Base-by-base conservation (phyloP, 2,797 vertebrate species). In the Chiloscyllium punctatum region DNA sequence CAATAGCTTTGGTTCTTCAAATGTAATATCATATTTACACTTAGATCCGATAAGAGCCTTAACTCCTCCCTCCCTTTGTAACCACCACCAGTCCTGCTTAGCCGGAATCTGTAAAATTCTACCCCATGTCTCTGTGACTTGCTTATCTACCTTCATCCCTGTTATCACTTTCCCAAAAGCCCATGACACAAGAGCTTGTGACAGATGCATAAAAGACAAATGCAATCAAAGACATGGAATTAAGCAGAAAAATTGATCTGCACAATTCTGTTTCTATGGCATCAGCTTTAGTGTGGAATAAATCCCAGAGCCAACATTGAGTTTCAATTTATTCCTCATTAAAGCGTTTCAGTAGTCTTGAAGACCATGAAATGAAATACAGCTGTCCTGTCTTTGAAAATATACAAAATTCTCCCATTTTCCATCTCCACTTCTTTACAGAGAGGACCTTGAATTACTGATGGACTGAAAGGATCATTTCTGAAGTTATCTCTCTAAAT, bases 311-410 rank as follows among this genome's bases (percentile, higher is more conserved):
- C 71, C 71, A 53, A 53, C 30, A 69, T 2, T 23, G n/a, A 92
- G 66, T 92, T 92, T 69, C 90, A 92, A 69, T 92, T 27, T 51
- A 95, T 74, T 53, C 51, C 51, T 77, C 94, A 95, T 74, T 74
- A 95, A 48, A 95, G 48, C 69, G 30, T 16, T 37, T 68, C 69
- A 51, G 94, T 71, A 51, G 13, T 53, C 48, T 77, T 53, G 71
- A 72, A 51, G 69, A 95, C 42, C 94, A 51, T 74, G 48, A 53
- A 74, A 77, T 95, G 42, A 95, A 95, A 74, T 57, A 62, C 72
- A 21, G 4, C 42, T 74, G 37, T 53, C 71, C 94, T 95, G 16
- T 77, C 71, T 33, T 51, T 48, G 37, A 42, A 92, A 42, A 13
- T 13, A 3, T 37, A 68, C 66, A 42, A 68, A 4, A 92, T 23